Base-by-base conservation (phyloP, 2,797 vertebrate species). In the Petrocephalus sullivani region DNA sequence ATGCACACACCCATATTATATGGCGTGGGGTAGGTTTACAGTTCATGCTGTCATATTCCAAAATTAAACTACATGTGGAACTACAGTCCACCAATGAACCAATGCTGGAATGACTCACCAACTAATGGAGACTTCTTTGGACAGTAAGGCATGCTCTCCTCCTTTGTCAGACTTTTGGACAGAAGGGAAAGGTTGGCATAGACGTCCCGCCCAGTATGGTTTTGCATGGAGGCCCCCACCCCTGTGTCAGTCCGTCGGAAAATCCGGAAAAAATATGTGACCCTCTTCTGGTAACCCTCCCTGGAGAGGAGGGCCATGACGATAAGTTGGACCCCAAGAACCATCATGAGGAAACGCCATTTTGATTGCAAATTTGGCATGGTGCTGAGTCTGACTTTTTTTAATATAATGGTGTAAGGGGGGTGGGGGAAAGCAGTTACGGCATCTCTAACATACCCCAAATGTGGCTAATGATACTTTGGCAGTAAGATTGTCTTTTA, bases 321-420 rank as follows among this genome's bases (percentile, higher is more conserved):
- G 8, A 96, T 95, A 90, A 97, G 91, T 93, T 97, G 96, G 87
- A 95, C 94, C 28, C 95, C 96, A 90, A 96, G 91, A 90, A 97
- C 94, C 93, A 97, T 93, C 89, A 96, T 92, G 89, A 97, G 88
- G 91, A 95, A 95, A 60, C 95, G 95, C 94, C 93, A 96, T 92
- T 95, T 96, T 89, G 96, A 94, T 89, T 95, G 94, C 51, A 96
- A 90, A 1, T 87, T 90, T 67, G 92, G 8, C 95, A 96, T 95
- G 92, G 90, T 23, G 93, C 89, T 0, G 0, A 56, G 12, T 7
- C 14, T 86, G 85, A 46, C 33, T 41, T 33, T 12, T 81, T 49
- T 81, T 75, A 75, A 75, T 33, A 33, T 71, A 16, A 71, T 14
- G 9, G 21, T 21, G 21, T 46, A 19, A 82, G 41, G 16, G 16